A percentile compares a stretch with the other conserved stretches of the same genome.
These are phyloP conservation scores for Ligdia adustata DNA, from an alignment of 2,888 invertebrate genomes.

Conservation along the genomic window DNA sequence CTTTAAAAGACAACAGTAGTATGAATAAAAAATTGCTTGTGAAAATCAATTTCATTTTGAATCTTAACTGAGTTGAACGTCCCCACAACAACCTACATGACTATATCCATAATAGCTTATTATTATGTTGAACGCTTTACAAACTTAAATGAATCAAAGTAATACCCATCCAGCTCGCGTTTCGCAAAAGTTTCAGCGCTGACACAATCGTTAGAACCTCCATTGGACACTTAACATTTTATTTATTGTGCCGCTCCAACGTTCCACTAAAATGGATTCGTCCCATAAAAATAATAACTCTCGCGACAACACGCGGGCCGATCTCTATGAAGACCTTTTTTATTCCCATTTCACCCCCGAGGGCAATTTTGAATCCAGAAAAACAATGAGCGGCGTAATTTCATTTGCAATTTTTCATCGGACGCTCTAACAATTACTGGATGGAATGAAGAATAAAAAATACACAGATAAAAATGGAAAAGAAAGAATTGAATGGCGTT, in stretches of 20 bases:
- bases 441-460: conserved; percentile 41
- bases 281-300: conserved; percentile 38
- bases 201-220: conserved; percentile 22
- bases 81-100: background rate
- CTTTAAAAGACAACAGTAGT: too few relatives aligned
- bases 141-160: conserved; percentile 17
- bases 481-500: conserved; percentile 45
- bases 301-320: conserved; percentile 34
- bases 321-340: conserved; percentile 46
- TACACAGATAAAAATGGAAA: conserved; percentile 42
- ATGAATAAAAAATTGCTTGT: too few relatives aligned
- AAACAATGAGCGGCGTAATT: conserved; percentile 61
- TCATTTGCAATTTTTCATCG: conserved; percentile 65
- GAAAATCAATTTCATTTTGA: too few relatives aligned
- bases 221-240: conserved; percentile 23
- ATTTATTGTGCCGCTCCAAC: conserved; percentile 23
- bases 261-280: conserved; percentile 36
- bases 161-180: conserved; percentile 2
- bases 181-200: conserved; percentile 18
- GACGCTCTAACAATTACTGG: conserved; percentile 54
- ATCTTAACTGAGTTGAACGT: too few relatives aligned
- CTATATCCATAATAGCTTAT: background rate
- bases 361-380: conserved; percentile 50
- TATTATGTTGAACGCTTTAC: conserved; percentile 5
- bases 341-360: conserved; percentile 49